A percentile compares a stretch with the other conserved stretches of the same genome.
Evolutionary conservation across 2,797 vertebrate species (phyloP).

Genomic region (Eleutherodactylus coqui): DNA sequence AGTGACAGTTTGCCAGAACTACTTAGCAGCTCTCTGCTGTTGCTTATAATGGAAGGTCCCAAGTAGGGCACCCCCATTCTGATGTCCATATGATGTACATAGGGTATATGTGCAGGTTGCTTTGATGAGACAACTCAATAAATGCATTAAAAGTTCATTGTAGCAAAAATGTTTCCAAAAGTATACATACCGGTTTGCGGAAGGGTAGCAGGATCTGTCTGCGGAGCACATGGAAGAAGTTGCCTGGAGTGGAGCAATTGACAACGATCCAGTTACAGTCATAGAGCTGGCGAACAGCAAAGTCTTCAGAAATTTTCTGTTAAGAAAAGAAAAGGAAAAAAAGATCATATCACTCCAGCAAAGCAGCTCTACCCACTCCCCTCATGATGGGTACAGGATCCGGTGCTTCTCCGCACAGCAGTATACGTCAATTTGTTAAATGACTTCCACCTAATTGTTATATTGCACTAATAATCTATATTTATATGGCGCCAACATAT

Average conservation of each 20-base stretch:
- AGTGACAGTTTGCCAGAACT: no score
- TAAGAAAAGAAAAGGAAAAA: background rate
- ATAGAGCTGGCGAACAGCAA: constrained; percentile 86
- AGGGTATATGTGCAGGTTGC: no score
- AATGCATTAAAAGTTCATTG: background rate
- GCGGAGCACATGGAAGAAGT: constrained; percentile 93
- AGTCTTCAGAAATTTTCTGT: constrained; percentile 82
- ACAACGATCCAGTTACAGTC: constrained; percentile 96
- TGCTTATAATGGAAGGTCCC: background rate
- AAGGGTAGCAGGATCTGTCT: constrained; percentile 93
- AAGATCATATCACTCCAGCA: background rate
- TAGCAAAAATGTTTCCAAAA: background rate
- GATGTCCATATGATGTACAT: no score
- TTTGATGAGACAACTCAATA: background rate
- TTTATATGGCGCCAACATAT: no score
- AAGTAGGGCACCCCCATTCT: background rate
- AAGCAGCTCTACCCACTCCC: background rate
- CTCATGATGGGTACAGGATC: background rate
- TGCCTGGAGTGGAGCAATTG: constrained; percentile 91
- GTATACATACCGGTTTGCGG: constrained; percentile 85
- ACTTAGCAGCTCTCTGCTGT: no score
- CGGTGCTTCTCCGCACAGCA: background rate
- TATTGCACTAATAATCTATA: no score
- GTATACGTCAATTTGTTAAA: background rate
- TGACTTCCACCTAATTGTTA: background rate